Evolutionary conservation across 2,888 invertebrate genomes (phyloP).

Genomic region (Cataglyphis albicans): DNA sequence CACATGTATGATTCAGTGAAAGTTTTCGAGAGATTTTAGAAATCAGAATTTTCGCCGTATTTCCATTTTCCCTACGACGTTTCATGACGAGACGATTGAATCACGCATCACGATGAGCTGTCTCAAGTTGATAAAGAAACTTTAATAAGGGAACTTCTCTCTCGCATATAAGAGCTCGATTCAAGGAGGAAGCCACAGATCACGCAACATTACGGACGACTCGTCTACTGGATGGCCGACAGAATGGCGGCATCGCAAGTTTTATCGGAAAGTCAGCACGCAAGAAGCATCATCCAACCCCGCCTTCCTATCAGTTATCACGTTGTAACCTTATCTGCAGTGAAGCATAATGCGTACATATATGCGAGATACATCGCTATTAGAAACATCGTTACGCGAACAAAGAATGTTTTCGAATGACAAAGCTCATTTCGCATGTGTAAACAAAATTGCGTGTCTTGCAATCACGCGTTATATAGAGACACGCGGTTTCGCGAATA

Average conservation of each 20-base stretch:
- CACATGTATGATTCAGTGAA: background rate
- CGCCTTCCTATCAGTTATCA: slow-evolving; percentile 75
- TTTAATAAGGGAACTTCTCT: slow-evolving; percentile 70
- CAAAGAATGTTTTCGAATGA: slow-evolving; percentile 27
- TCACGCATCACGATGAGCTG: slow-evolving; percentile 11
- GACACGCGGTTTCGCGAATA: background rate
- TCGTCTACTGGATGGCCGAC: slow-evolving; percentile 49
- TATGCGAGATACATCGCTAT: slow-evolving; percentile 37
- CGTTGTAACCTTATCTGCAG: slow-evolving; percentile 77
- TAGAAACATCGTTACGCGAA: slow-evolving; percentile 39
- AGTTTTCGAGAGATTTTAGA: slow-evolving; percentile 4
- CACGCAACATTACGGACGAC: slow-evolving; percentile 62
- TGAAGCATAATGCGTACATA: slow-evolving; percentile 61
- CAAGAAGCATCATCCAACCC: slow-evolving; percentile 68
- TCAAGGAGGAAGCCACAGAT: slow-evolving; percentile 46
- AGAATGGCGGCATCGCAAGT: slow-evolving; percentile 67
- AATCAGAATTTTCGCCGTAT: background rate
- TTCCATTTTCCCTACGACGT: background rate
- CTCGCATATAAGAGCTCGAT: slow-evolving; percentile 56
- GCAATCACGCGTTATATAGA: slow-evolving; percentile 11
- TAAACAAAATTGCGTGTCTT: slow-evolving; percentile 14
- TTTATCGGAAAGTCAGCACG: slow-evolving; percentile 74
- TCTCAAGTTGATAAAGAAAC: slow-evolving; percentile 52
- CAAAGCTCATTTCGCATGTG: slow-evolving; percentile 42
- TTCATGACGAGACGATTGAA: slow-evolving; percentile 8